Conservation (phyloP, 2,797 vertebrate genomes). For the Thamnophis elegans region DNA sequence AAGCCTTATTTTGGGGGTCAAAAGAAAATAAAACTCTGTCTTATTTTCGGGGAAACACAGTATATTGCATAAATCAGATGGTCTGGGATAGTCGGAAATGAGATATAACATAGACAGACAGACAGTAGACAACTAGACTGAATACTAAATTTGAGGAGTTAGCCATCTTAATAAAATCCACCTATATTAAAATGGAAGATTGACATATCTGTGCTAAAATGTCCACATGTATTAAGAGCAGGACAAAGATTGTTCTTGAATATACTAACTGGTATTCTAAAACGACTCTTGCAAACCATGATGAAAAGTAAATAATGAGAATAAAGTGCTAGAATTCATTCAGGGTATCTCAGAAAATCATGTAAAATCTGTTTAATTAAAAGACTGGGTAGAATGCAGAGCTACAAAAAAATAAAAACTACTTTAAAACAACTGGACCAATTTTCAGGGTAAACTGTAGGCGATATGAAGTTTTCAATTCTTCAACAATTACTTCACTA, state of each 20-base stretch:
- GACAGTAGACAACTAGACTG: not conserved
- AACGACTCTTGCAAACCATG: not conserved
- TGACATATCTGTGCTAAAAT: not conserved
- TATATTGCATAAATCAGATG: not conserved
- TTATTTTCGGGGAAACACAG: too few species aligned
- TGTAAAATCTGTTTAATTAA: not conserved
- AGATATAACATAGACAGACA: not conserved
- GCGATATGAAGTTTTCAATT: not conserved
- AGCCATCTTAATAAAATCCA: not conserved
- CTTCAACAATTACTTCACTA: not conserved
- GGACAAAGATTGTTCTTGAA: not conserved
- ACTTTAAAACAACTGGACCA: not conserved
- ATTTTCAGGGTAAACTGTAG: not conserved
- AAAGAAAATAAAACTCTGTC: too few species aligned
- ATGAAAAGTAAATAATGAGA: not conserved
- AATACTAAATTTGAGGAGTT: not conserved
- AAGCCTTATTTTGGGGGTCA: too few species aligned
- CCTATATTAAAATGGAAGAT: not conserved
- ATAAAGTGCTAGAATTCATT: not conserved
- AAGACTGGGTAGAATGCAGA: too few species aligned
- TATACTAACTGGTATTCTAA: not conserved
- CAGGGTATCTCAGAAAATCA: not conserved
- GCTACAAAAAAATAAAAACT: not conserved
- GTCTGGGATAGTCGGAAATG: not conserved
- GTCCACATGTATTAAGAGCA: not conserved